phyloP scores from a whole-genome alignment of 2,797 vertebrate species.

The Carduelis carduelis region DNA sequence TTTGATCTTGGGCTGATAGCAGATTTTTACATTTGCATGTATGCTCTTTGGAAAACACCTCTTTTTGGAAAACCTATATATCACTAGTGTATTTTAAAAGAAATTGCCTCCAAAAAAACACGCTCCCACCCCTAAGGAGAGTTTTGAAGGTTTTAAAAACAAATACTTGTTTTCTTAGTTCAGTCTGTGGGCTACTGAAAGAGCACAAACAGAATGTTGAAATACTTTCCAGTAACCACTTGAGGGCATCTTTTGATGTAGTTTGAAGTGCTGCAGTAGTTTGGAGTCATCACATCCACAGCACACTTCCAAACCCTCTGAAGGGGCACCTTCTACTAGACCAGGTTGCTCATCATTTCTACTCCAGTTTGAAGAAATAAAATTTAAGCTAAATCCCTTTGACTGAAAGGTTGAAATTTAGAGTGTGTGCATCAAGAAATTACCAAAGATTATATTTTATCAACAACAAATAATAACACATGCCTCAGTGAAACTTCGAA shows the following conservation, averaged over 20 bases:
- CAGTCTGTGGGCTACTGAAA: not conserved
- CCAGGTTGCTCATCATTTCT: not conserved
- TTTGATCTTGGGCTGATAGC: not conserved
- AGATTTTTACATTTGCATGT: not conserved
- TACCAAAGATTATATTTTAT: not conserved
- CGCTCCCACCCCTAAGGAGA: not conserved
- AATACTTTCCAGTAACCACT: conserved; percentile 13
- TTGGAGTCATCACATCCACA: not conserved
- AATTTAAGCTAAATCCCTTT: not conserved
- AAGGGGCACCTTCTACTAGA: too few relatives aligned
- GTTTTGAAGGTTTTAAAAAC: not conserved
- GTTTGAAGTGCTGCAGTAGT: not conserved
- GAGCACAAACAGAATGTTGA: not conserved
- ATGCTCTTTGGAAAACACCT: not conserved
- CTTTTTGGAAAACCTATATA: not conserved
- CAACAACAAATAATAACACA: not conserved
- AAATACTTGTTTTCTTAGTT: not conserved
- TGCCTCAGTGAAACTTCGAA: not conserved
- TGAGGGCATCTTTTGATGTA: conserved; percentile 47
- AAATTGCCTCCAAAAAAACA: not conserved
- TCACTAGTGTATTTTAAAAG: not conserved
- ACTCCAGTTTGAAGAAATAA: not conserved
- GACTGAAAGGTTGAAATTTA: not conserved
- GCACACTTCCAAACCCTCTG: too few relatives aligned
- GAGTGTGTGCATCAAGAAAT: not conserved